Base-by-base conservation (phyloP, 2,888 invertebrate genomes). In the Luperina nickerlii region DNA sequence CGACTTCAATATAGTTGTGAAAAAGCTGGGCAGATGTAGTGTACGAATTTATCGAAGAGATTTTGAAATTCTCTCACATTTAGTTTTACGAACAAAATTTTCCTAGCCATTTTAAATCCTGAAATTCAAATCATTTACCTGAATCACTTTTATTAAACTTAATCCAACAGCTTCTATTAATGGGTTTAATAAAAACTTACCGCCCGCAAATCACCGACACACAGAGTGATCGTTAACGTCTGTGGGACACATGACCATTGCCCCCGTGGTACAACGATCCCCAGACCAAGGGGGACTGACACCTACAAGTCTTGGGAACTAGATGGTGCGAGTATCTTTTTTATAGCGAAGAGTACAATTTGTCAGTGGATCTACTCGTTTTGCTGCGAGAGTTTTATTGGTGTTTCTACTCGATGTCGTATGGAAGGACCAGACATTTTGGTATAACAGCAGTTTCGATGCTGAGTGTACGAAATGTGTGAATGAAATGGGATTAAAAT, bases 211-310 rank as follows among this genome's bases (percentile, higher is more conserved):
- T 75, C 54, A 45, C 63, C 71, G 51, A 76, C 73, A 27, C 77
- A 57, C 70, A 57, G 73, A 76, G 45, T 69, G 74, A 83, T 85
- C 84, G 87, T 86, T 83, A 86, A 77, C 70, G 85, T 85, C 82
- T 85, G 82, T 83, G 83, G 78, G 74, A 66, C 77, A 82, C 75
- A 76, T 88, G 90, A 88, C 77, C 90, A 84, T 83, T 88, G 88
- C 86, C 83, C 83, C 90, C 71, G 73, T 54, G 76, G 87, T 83
- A 81, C 89, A 84, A 87, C 79, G 86, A 68, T 85, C 87, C 79
- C 78, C 71, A 24, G 78, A 83, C 69, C 63, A 32, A 76, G 67
- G 81, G 82, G 80, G 84, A 84, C 38, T 86, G 86, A 79, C 81
- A 76, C 60, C 18, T 69, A 74, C 54, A 54, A 68, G 70, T 74